Conservation (phyloP, 1,140 invertebrate genomes). For the Formica selysi region DNA sequence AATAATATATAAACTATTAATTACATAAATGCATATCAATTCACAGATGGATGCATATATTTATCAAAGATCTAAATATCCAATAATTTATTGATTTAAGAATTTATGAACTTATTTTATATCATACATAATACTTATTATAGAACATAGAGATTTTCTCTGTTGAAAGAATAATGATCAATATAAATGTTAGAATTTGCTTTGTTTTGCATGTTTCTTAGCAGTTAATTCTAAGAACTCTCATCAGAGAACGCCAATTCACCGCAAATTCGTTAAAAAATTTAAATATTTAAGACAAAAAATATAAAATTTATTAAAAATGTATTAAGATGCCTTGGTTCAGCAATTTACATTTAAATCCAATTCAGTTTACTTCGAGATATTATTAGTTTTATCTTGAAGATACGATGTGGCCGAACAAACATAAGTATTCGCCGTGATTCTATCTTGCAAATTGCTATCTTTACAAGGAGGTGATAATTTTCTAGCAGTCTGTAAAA, state of each 20-base stretch:
- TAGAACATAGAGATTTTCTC: background rate
- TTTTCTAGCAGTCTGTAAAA: slow-evolving; percentile 66
- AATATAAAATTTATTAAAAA: slow-evolving; percentile 4
- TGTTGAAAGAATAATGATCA: background rate
- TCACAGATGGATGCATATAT: background rate
- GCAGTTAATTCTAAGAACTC: background rate
- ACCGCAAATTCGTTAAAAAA: background rate
- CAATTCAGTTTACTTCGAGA: background rate
- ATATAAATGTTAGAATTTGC: background rate
- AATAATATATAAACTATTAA: slow-evolving; percentile 14
- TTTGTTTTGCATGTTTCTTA: background rate
- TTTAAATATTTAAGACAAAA: background rate
- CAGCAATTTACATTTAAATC: slow-evolving; percentile 5
- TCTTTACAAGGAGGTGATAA: slow-evolving; percentile 55
- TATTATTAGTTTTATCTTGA: slow-evolving; percentile 22
- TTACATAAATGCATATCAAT: slow-evolving; percentile 15
- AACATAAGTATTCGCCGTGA: background rate
- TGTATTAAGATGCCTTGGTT: background rate
- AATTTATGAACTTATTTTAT: background rate
- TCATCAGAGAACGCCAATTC: background rate
- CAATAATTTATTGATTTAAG: background rate
- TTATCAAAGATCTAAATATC: slow-evolving; percentile 19
- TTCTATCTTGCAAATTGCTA: slow-evolving; percentile 23
- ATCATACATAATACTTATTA: background rate
- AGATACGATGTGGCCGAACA: background rate